Evolutionary conservation across 2,888 invertebrate species (phyloP), one percentile per base, ranked within the genome.

Genomic region (Sesamia inferens): DNA sequence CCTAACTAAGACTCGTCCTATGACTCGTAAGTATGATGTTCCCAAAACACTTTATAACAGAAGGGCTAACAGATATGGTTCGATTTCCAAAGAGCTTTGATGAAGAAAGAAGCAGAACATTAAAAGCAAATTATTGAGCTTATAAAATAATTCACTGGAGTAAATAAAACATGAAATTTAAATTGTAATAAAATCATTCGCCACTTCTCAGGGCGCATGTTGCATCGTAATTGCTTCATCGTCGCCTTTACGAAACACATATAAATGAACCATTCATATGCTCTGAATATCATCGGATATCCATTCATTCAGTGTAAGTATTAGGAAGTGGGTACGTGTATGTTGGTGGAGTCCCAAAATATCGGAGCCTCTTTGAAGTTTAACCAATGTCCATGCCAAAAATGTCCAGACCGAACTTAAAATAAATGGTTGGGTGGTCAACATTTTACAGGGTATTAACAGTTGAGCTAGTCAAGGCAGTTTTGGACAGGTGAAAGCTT

Each of bases 161-260:
- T 84, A 88, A 88, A 90, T 89, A 88, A 31, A 90, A 90, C 87
- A 88, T 90, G 83, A 88, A 90, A 87, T 88, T 90, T 83, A 90
- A 90, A 90, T 88, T 85, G 85, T 85, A 88, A 88, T 90, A 88
- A 88, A 89, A 90, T 90, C 87, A 81, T 74, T 89, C 85, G 65
- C 71, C 88, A 87, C 86, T 87, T 88, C 88, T 82, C 86, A 84
- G 87, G 85, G 88, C 88, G 90, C 87, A 86, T 86, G 90, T 89
- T 88, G 89, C 88, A 85, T 91, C 91, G 90, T 92, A 91, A 93
- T 92, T 92, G 89, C 90, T 93, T 93, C 91, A 92, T 93, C 92
- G 90, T 86, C 87, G 87, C 88, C 81, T 90, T 90, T 91, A 88
- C 83, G 83, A 85, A 88, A 88, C 83, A 87, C 86, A 85, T 81